phyloP scores from a whole-genome alignment of 2,797 vertebrate species.

The Rhadinocentrus ornatus region DNA sequence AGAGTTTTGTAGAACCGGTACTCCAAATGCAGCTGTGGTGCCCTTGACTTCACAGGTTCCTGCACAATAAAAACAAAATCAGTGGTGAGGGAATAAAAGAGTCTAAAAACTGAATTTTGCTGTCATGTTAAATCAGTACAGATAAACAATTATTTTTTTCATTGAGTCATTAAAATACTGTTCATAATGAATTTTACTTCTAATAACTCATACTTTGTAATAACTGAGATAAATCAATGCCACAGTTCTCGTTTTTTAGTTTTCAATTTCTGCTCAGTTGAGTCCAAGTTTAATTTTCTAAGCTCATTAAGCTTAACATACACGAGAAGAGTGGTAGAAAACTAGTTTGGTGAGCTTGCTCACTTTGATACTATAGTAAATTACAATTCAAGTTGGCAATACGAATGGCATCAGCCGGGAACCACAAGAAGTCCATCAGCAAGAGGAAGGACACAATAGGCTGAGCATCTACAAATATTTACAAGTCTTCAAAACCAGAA shows the following conservation, averaged over 20 bases:
- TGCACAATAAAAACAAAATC: constrained; percentile 67
- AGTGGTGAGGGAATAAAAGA: neutral
- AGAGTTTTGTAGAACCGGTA: constrained; percentile 99
- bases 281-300: neutral
- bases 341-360: neutral
- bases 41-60: constrained; percentile 99
- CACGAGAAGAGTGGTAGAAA: neutral
- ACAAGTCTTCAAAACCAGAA: constrained; percentile 22
- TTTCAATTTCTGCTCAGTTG: neutral
- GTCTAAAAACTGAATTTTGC: neutral
- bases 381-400: constrained; percentile 46
- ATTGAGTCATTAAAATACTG: too few relatives aligned
- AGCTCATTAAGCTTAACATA: neutral
- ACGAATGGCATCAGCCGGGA: constrained; percentile 55
- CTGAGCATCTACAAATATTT: constrained; percentile 27
- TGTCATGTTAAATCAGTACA: neutral
- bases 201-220: too few relatives aligned
- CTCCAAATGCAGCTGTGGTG: constrained; percentile 98
- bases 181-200: too few relatives aligned
- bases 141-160: neutral
- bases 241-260: neutral
- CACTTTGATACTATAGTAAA: constrained; percentile 29
- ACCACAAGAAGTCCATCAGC: constrained; percentile 36
- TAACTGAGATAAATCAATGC: neutral
- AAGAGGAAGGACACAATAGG: constrained; percentile 38